phyloP scores from a whole-genome alignment of 2,113 vertebrate species.

The Aegotheles bennettii region DNA sequence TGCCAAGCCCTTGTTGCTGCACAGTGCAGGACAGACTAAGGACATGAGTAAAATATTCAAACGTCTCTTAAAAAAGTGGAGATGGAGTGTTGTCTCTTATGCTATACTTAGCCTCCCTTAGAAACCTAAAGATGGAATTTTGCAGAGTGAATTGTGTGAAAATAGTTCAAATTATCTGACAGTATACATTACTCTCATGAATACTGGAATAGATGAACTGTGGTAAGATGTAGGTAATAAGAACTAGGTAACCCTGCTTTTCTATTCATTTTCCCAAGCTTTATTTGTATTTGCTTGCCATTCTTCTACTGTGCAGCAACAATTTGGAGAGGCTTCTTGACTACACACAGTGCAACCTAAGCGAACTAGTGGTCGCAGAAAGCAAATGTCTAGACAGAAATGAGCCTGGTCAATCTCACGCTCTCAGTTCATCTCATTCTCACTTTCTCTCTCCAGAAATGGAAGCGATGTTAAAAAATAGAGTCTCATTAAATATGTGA shows the following conservation, averaged over 20 bases:
- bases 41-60: neutral
- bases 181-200: neutral
- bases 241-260: neutral
- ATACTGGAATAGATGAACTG: neutral
- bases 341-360: neutral
- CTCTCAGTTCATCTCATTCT: neutral
- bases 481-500: neutral
- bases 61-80: neutral
- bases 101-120: slow-evolving; percentile 18
- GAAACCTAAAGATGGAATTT: slow-evolving; percentile 1
- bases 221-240: neutral
- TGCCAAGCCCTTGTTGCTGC: neutral
- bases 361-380: neutral
- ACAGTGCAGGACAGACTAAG: neutral
- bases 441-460: neutral
- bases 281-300: neutral
- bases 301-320: neutral
- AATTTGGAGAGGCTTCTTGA: neutral
- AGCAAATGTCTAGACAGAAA: neutral
- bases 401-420: neutral
- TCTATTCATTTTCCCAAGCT: neutral
- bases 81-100: neutral
- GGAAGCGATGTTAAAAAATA: neutral
- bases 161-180: slow-evolving; percentile 14
- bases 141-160: neutral